A percentile compares a stretch with the other conserved stretches of the same genome.
Evolutionary conservation across 2,888 invertebrate species (phyloP).

Genomic region (Cactoblastis cactorum): DNA sequence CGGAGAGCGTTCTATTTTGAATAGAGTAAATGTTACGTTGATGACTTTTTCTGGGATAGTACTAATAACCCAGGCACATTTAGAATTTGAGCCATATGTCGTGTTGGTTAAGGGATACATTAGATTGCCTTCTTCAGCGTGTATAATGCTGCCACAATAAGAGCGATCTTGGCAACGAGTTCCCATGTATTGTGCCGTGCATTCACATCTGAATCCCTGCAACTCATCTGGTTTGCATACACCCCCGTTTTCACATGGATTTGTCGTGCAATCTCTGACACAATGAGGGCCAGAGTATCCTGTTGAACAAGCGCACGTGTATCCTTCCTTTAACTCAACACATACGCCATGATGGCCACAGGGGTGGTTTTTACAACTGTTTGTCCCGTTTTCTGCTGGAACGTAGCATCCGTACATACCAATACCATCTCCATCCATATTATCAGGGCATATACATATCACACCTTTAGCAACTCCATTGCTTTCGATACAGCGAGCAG

Average conservation of each 20-base stretch:
- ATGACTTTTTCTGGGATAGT: slow-evolving; percentile 84
- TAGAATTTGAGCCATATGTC: slow-evolving; percentile 81
- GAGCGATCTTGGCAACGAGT: slow-evolving; percentile 79
- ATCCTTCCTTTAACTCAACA: slow-evolving; percentile 57
- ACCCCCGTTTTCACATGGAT: slow-evolving; percentile 91
- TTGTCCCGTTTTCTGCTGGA: slow-evolving; percentile 37
- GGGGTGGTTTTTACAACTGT: slow-evolving; percentile 70
- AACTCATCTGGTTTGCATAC: slow-evolving; percentile 77
- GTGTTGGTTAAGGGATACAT: slow-evolving; percentile 80
- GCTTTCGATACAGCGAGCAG: slow-evolving; percentile 87
- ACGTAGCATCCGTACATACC: slow-evolving; percentile 87
- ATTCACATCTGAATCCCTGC: slow-evolving; percentile 80
- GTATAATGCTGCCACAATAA: slow-evolving; percentile 59
- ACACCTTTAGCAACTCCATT: slow-evolving; percentile 76
- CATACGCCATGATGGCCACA: slow-evolving; percentile 82
- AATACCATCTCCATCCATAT: slow-evolving; percentile 88
- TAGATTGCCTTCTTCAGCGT: slow-evolving; percentile 79
- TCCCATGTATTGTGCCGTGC: slow-evolving; percentile 83
- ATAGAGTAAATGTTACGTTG: slow-evolving; percentile 88
- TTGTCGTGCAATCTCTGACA: slow-evolving; percentile 74
- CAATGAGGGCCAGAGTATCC: slow-evolving; percentile 84
- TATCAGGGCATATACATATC: slow-evolving; percentile 87
- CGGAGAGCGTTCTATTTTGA: slow-evolving; percentile 83
- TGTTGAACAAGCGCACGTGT: slow-evolving; percentile 79
- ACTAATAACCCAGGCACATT: slow-evolving; percentile 90